Percentiles rank a stretch among this genome's conserved stretches.
These are phyloP conservation scores for Siniperca undulata DNA, from an alignment of 2,797 vertebrate genomes.

Conservation along the genomic window DNA sequence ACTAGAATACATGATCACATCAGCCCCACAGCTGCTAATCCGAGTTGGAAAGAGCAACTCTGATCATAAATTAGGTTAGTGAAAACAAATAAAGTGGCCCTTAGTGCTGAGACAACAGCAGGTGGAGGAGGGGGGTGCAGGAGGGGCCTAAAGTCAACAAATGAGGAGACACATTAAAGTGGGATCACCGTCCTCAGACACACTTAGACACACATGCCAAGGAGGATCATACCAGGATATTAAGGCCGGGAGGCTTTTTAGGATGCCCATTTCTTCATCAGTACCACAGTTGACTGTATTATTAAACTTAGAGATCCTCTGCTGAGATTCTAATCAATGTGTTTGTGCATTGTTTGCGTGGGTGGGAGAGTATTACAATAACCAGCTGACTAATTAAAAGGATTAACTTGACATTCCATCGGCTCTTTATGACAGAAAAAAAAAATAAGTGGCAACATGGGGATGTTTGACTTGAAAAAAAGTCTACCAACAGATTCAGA, in stretches of 20 bases:
- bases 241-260: conserved; percentile 59
- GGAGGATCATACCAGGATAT: conserved; percentile 62
- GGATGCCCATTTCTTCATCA: conserved; percentile 48
- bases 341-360: conserved; percentile 17
- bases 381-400: conserved; percentile 40
- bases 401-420: conserved; percentile 34
- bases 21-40: conserved; percentile 58
- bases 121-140: neutral
- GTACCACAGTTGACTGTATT: conserved; percentile 20
- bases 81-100: conserved; percentile 61
- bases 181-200: conserved; percentile 59
- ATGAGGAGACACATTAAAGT: conserved; percentile 67
- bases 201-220: conserved; percentile 55
- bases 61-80: conserved; percentile 49
- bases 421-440: neutral
- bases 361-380: conserved; percentile 3
- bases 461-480: conserved; percentile 16
- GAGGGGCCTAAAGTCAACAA: conserved; percentile 58
- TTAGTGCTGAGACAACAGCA: conserved; percentile 15
- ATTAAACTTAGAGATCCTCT: conserved; percentile 25
- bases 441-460: conserved; percentile 2
- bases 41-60: conserved; percentile 47
- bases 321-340: conserved; percentile 34
- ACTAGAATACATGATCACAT: conserved; percentile 34
- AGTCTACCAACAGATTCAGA: conserved; percentile 36